Conservation (phyloP, 2,113 vertebrate species). For the Phrynosoma platyrhinos region DNA sequence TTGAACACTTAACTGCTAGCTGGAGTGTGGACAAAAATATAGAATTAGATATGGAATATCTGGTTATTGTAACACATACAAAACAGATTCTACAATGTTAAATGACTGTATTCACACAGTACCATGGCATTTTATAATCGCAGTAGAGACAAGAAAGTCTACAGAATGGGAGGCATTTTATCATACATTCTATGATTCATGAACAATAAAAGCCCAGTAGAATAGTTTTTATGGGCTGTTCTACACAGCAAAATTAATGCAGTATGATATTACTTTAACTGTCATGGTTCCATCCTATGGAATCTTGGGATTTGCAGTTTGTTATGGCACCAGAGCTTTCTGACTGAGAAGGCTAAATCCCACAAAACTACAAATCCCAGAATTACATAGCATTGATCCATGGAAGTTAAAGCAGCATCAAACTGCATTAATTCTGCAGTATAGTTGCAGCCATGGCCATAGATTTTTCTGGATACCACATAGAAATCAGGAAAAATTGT, state of each 20-base stretch:
- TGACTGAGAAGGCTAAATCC: too few relatives aligned
- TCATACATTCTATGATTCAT: neutral
- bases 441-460: too few relatives aligned
- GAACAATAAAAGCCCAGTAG: neutral
- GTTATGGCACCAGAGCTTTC: too few relatives aligned
- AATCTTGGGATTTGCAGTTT: too few relatives aligned
- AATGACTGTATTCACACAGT: neutral
- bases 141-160: neutral
- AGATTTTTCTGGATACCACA: neutral
- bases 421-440: too few relatives aligned
- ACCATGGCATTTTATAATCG: neutral
- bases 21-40: slow-evolving; percentile 10
- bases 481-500: neutral
- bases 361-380: too few relatives aligned
- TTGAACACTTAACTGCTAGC: neutral
- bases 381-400: too few relatives aligned
- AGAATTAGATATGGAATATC: neutral
- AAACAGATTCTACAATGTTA: neutral
- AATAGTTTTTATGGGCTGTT: neutral
- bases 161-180: neutral
- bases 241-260: too few relatives aligned
- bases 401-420: too few relatives aligned
- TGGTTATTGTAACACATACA: neutral
- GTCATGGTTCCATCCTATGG: too few relatives aligned
- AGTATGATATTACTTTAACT: too few relatives aligned